Evolutionary conservation across 2,797 vertebrate genomes (phyloP).

Genomic region (Crotalus adamanteus): DNA sequence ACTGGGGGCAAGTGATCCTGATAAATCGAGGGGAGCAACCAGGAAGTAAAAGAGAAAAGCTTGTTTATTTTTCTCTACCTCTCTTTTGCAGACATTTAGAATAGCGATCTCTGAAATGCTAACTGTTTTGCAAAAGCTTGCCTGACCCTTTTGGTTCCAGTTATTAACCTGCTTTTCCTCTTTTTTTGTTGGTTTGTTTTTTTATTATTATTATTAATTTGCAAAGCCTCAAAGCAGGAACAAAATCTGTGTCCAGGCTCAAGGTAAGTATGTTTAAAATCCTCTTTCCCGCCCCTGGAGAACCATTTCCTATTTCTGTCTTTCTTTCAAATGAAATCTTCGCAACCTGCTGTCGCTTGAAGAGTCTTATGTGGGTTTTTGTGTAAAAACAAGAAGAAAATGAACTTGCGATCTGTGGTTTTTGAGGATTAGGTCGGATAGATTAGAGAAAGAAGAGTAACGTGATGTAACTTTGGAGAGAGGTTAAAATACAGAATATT

Average conservation of each 20-base stretch:
- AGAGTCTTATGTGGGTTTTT: background rate
- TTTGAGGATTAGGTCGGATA: background rate
- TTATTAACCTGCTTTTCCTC: background rate
- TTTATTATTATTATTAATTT: slow-evolving; percentile 41
- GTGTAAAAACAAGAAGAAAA: background rate
- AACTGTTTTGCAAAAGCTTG: background rate
- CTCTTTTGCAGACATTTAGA: background rate
- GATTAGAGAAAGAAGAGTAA: background rate
- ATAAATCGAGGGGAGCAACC: background rate
- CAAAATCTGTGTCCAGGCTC: slow-evolving; percentile 87
- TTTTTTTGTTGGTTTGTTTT: slow-evolving; percentile 12
- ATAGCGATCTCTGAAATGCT: background rate
- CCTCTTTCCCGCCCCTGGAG: background rate
- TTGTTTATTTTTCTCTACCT: background rate
- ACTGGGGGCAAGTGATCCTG: background rate
- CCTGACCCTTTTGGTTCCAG: background rate
- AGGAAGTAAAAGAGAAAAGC: background rate
- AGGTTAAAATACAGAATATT: background rate
- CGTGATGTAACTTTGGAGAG: background rate
- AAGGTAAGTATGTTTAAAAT: slow-evolving; percentile 79
- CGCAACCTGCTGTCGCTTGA: background rate
- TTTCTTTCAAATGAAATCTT: background rate
- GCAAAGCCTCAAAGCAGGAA: slow-evolving; percentile 78
- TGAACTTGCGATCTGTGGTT: background rate
- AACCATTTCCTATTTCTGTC: background rate